phyloP scores from a whole-genome alignment of 2,888 invertebrate species.

The Boloria euphrosyne region DNA sequence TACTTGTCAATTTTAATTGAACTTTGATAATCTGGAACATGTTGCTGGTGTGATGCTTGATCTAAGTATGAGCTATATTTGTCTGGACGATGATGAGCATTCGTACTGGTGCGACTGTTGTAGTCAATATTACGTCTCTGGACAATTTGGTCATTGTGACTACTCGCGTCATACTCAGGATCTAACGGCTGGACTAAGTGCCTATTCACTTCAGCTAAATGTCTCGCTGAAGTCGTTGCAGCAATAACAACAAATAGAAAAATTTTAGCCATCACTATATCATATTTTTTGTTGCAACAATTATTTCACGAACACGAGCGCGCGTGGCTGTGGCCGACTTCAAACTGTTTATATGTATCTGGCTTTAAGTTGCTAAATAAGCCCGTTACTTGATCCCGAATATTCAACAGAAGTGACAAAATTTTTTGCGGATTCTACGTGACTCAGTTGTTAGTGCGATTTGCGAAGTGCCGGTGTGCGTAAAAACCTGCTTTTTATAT shows the following conservation, averaged over 20 bases:
- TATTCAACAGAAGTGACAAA: slow-evolving; percentile 31
- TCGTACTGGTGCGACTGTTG: slow-evolving; percentile 11
- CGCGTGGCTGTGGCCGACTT: slow-evolving; percentile 18
- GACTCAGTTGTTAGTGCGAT: background rate
- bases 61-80: background rate
- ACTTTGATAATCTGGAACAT: slow-evolving; percentile 1
- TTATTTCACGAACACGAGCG: slow-evolving; percentile 11
- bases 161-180: background rate
- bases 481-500: background rate
- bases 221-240: slow-evolving; percentile 23
- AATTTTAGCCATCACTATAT: slow-evolving; percentile 24
- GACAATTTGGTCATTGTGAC: background rate
- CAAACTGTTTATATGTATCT: slow-evolving; percentile 33
- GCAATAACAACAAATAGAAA: slow-evolving; percentile 21
- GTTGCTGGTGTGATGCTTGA: background rate
- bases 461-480: background rate
- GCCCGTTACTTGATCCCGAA: slow-evolving; percentile 19
- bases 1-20: background rate
- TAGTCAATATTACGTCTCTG: slow-evolving; percentile 23
- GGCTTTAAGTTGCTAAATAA: slow-evolving; percentile 32
- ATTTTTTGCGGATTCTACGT: background rate
- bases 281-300: slow-evolving; percentile 12
- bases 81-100: background rate
- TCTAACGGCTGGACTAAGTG: slow-evolving; percentile 18
- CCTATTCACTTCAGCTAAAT: slow-evolving; percentile 20